Conservation (phyloP, 2,888 invertebrate genomes). For the Netelia fuscicornis region DNA sequence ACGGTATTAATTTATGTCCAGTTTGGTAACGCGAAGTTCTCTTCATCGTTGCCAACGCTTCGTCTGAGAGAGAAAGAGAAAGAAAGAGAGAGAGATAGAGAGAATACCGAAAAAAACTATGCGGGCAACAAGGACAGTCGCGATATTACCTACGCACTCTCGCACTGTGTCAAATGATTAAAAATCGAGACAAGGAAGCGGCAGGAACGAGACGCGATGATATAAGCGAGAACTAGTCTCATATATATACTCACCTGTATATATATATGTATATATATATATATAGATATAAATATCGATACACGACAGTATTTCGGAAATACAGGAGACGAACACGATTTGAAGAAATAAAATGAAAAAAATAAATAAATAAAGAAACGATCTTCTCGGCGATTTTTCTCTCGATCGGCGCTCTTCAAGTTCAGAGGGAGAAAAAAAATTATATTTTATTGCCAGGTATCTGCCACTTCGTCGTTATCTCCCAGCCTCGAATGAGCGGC, state of each 20-base stretch:
- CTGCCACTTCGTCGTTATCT: constrained; percentile 49
- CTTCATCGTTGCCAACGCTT: constrained; percentile 10
- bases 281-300: constrained; percentile 70
- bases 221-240: constrained; percentile 17
- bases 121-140: constrained; percentile 49
- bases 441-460: not conserved
- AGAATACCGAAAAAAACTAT: constrained; percentile 9
- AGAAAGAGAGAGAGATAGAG: not conserved
- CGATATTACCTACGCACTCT: not conserved
- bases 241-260: constrained; percentile 37
- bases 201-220: constrained; percentile 49
- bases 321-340: too few species aligned
- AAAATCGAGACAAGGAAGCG: constrained; percentile 17
- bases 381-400: constrained; percentile 68
- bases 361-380: constrained; percentile 53
- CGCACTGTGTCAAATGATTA: too few species aligned
- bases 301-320: constrained; percentile 38
- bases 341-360: not conserved
- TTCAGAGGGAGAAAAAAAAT: not conserved
- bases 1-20: constrained; percentile 84
- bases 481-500: constrained; percentile 43
- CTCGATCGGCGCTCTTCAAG: constrained; percentile 40
- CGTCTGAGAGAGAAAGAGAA: constrained; percentile 16
- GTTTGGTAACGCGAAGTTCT: constrained; percentile 81
- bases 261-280: constrained; percentile 68